phyloP scores from a whole-genome alignment of 2,113 vertebrate species.

The Xerus inauris region DNA sequence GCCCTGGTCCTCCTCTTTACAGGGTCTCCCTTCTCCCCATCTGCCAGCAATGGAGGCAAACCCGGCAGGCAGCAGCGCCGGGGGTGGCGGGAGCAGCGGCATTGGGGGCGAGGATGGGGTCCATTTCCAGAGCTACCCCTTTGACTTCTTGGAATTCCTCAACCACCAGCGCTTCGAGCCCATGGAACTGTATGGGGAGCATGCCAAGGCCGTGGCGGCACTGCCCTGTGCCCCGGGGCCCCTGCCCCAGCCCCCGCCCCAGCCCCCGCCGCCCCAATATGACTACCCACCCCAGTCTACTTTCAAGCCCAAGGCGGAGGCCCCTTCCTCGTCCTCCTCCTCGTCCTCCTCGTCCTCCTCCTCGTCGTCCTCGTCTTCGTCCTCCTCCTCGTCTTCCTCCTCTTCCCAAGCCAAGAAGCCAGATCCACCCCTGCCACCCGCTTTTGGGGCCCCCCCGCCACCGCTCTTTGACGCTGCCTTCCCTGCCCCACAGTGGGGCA shows the following conservation, averaged over 20 bases:
- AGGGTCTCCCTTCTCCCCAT: constrained; percentile 35
- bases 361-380: neutral
- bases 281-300: constrained; percentile 74
- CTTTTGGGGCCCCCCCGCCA: constrained; percentile 67
- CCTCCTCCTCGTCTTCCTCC: neutral
- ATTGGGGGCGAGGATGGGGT: constrained; percentile 84
- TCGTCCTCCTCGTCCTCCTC: constrained; percentile 13
- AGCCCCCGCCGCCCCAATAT: constrained; percentile 71
- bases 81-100: constrained; percentile 66
- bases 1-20: neutral
- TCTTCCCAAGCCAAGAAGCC: constrained; percentile 81
- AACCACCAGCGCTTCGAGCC: constrained; percentile 87
- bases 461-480: constrained; percentile 84
- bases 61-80: constrained; percentile 66
- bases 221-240: constrained; percentile 78
- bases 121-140: constrained; percentile 87
- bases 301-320: constrained; percentile 82
- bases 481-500: constrained; percentile 84
- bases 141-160: constrained; percentile 86
- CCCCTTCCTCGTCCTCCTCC: constrained; percentile 56
- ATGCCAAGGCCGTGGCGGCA: constrained; percentile 80
- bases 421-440: constrained; percentile 67
- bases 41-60: constrained; percentile 83
- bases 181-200: constrained; percentile 84
- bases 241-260: constrained; percentile 66